Conservation (phyloP, 2,113 vertebrate genomes). For the Poicephalus meyeri region DNA sequence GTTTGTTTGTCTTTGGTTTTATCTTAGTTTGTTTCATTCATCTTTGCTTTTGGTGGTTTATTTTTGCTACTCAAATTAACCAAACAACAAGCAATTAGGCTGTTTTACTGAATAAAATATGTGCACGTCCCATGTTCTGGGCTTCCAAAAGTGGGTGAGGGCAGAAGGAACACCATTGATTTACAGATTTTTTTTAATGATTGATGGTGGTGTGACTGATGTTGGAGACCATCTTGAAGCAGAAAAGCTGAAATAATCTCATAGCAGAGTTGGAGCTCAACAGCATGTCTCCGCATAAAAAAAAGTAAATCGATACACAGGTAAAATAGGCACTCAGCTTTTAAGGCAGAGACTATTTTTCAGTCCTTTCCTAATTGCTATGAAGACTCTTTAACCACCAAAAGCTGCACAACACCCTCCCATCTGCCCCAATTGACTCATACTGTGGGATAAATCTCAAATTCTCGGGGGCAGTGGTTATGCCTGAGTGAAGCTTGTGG, state of each 20-base stretch:
- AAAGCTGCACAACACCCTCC: not conserved
- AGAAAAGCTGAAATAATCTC: not conserved
- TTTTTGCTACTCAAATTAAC: not conserved
- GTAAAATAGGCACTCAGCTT: not conserved
- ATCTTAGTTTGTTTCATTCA: no score
- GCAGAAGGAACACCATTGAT: not conserved
- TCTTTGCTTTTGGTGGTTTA: no score
- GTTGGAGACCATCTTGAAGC: not conserved
- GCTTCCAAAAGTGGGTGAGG: not conserved
- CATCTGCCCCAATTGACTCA: not conserved
- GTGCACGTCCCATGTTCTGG: not conserved
- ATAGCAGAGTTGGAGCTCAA: not conserved
- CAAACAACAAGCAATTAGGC: slow-evolving; percentile 18
- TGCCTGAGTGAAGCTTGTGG: not conserved
- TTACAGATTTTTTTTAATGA: not conserved
- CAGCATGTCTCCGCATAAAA: not conserved
- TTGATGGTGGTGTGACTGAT: not conserved
- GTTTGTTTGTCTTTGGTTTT: no score
- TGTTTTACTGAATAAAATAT: not conserved
- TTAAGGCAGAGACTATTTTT: not conserved
- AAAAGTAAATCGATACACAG: not conserved
- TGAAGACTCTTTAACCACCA: not conserved
- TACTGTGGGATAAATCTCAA: not conserved
- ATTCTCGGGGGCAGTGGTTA: not conserved
- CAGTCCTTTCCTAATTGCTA: not conserved